These are phyloP conservation scores for Spodoptera picta DNA, from an alignment of 2,888 invertebrate genomes.

Conservation along the genomic window DNA sequence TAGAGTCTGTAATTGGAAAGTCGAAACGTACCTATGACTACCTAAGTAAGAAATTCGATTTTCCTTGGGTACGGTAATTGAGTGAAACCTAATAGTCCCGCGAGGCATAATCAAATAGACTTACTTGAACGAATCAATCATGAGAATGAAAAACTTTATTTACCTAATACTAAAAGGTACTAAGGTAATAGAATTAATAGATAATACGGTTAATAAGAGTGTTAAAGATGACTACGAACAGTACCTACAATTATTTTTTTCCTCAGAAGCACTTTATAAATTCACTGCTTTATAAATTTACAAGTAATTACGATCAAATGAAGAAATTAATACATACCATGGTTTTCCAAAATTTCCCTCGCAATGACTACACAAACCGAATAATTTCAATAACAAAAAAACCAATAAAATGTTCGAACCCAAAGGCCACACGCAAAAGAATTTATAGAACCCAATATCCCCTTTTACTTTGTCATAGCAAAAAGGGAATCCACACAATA, in stretches of 20 bases:
- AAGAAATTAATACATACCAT: too few relatives aligned
- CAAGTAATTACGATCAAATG: too few relatives aligned
- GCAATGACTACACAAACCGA: too few relatives aligned
- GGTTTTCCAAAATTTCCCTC: too few relatives aligned
- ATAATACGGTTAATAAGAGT: too few relatives aligned
- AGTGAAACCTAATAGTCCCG: slow-evolving; percentile 53
- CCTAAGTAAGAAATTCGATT: slow-evolving; percentile 44
- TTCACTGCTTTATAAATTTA: too few relatives aligned
- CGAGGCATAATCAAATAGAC: slow-evolving; percentile 49
- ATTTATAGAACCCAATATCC: slow-evolving; percentile 28
- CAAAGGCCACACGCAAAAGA: slow-evolving; percentile 5
- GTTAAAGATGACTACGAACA: too few relatives aligned
- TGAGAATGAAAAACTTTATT: slow-evolving; percentile 40
- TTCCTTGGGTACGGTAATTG: slow-evolving; percentile 47
- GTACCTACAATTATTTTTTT: too few relatives aligned
- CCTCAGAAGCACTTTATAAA: too few relatives aligned
- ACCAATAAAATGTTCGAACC: slow-evolving; percentile 3
- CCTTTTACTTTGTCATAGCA: slow-evolving; percentile 13
- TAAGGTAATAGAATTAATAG: neutral
- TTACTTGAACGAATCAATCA: slow-evolving; percentile 39
- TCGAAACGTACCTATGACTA: slow-evolving; percentile 4
- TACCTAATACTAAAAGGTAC: slow-evolving; percentile 24
- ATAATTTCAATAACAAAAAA: slow-evolving; percentile 29
- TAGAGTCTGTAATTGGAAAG: slow-evolving; percentile 27
- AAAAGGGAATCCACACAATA: slow-evolving; percentile 20